phyloP scores from a whole-genome alignment of 2,113 vertebrate genomes.

The Sebastes fasciatus region DNA sequence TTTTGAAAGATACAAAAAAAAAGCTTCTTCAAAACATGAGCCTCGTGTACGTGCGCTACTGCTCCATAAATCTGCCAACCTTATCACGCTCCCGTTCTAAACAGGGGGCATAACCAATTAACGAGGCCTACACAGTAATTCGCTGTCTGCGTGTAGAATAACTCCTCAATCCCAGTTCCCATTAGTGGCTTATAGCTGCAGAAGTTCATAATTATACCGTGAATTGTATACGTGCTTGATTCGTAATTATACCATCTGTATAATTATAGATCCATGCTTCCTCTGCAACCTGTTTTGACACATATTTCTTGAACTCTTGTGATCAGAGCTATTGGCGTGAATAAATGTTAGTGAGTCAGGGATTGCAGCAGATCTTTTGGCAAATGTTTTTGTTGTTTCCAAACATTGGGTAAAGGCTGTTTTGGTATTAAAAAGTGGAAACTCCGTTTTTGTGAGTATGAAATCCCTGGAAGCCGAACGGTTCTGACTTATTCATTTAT shows the following conservation, averaged over 20 bases:
- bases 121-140: slow-evolving; percentile 78
- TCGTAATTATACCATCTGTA: slow-evolving; percentile 77
- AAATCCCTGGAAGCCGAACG: slow-evolving; percentile 4
- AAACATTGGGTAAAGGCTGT: slow-evolving; percentile 66
- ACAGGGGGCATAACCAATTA: slow-evolving; percentile 78
- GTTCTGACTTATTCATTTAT: slow-evolving; percentile 34
- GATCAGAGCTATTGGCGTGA: slow-evolving; percentile 62
- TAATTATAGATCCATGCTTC: slow-evolving; percentile 80
- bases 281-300: slow-evolving; percentile 77
- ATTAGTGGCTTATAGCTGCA: slow-evolving; percentile 78
- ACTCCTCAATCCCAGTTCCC: slow-evolving; percentile 76
- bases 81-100: slow-evolving; percentile 60
- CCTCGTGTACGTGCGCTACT: slow-evolving; percentile 35
- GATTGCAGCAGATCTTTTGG: slow-evolving; percentile 54
- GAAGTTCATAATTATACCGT: slow-evolving; percentile 81
- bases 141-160: slow-evolving; percentile 79
- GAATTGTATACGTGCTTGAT: slow-evolving; percentile 80
- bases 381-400: slow-evolving; percentile 66
- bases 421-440: slow-evolving; percentile 58
- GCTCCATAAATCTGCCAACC: slow-evolving; percentile 73
- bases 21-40: slow-evolving; percentile 30
- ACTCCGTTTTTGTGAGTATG: slow-evolving; percentile 13
- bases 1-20: slow-evolving; percentile 1
- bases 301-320: slow-evolving; percentile 67
- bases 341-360: slow-evolving; percentile 61